Base-by-base conservation (phyloP, 2,797 vertebrate genomes). In the Sarcoramphus papa region DNA sequence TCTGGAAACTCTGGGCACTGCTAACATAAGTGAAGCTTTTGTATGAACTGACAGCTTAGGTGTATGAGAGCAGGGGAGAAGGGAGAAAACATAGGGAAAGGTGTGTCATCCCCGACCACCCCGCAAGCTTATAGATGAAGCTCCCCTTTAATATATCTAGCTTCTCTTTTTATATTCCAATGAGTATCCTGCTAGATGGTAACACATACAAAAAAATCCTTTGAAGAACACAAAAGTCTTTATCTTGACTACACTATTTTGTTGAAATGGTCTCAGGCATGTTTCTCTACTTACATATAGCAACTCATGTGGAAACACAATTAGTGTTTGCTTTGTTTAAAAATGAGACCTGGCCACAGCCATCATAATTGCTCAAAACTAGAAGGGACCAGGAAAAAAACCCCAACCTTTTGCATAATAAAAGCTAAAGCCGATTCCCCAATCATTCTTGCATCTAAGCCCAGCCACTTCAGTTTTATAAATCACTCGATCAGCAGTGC, bases 21-120 rank as follows among this genome's bases (percentile, higher is more conserved):
- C 22, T n/a, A 83, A 76, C 8, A 0, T 31, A 21, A 57, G 15
- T 3, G 17, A 83, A 73, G 13, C 21, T 84, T 72, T 45, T 62
- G 9, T 53, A 73, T 31, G 22, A 92, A 69, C 25, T 40, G 41
- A 68, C 27, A 83, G 27, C 17, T 65, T 21, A 68, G 5, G 15
- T 10, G 9, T 17, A 43, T 7, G 8, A 77, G 12, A 85, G 56
- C 21, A 37, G 19, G 15, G 18, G 28, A 73, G 12, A 79, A 50
- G 18, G 16, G 20, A 74, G 12, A 62, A 88, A 75, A 70, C 3
- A 1, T 3, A 50, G 4, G 7, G 8, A 51, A 76, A 70, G 7
- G 14, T 43, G 6, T 30, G 6, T 31, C 19, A 15, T 31, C 7
- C 22, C 16, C 1, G 1, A 15, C 25, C 8, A 33, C 3, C 14